Evolutionary conservation across 2,888 invertebrate species (phyloP).

Genomic region (Ommatoiulus sabulosus): DNA sequence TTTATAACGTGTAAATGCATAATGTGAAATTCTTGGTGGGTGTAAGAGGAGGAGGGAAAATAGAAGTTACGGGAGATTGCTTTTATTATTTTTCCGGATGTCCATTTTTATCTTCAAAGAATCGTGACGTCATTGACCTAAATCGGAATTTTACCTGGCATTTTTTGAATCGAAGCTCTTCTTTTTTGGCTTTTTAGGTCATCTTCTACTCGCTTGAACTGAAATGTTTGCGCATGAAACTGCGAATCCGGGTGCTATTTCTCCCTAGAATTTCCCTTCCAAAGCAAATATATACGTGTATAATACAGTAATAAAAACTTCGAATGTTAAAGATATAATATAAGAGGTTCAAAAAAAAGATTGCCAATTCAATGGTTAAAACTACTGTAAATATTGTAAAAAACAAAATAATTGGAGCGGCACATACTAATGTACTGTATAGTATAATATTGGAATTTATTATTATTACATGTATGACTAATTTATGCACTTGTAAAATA

Average conservation of each 20-base stretch:
- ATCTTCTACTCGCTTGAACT: not conserved
- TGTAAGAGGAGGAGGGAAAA: not conserved
- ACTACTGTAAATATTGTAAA: too few relatives aligned
- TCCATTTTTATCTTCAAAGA: constrained; percentile 35
- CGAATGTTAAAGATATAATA: too few relatives aligned
- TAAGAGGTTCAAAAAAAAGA: too few relatives aligned
- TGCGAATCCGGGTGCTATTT: not conserved
- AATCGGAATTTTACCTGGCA: constrained; percentile 37
- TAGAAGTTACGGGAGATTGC: not conserved
- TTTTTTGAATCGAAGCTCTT: not conserved
- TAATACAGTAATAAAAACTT: not conserved
- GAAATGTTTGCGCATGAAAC: not conserved
- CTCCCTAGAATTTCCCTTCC: not conserved
- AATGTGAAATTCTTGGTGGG: not conserved
- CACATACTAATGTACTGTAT: too few relatives aligned
- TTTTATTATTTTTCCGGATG: constrained; percentile 5
- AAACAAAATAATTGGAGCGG: too few relatives aligned
- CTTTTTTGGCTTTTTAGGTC: not conserved
- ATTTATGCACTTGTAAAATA: too few relatives aligned
- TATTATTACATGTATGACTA: too few relatives aligned
- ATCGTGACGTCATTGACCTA: constrained; percentile 34
- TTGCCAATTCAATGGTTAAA: too few relatives aligned
- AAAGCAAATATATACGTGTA: too few relatives aligned
- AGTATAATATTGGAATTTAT: too few relatives aligned
- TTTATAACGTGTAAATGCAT: not conserved